Evolutionary conservation across 2,888 invertebrate genomes (phyloP), one percentile per base, ranked within the genome.

Genomic region (Amphimallon solstitiale): DNA sequence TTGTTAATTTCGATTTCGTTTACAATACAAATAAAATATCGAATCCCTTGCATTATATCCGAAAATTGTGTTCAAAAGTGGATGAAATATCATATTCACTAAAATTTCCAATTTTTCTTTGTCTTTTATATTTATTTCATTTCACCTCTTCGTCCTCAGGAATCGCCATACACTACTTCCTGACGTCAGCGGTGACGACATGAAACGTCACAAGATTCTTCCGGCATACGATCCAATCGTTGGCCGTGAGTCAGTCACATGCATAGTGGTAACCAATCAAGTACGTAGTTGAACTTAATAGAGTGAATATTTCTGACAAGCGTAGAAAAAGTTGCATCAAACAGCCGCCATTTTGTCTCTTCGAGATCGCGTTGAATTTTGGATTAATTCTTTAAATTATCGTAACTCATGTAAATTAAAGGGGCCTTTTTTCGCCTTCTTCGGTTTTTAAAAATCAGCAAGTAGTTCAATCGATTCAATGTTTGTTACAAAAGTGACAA

Each of bases 301-400:
- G 82, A 83, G 84, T 84, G 84, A 85, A 85, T 85, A 87, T 86
- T 90, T 91, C 90, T 93, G 93, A 93, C 93, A 93, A 93, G 93
- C 92, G 92, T 92, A 92, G 90, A 92, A 93, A 92, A 93, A 93
- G 90, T 93, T 92, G 92, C 92, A 92, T 92, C 92, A 92, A 67
- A 92, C 91, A 92, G 92, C 93, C 92, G 93, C 94, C 94, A 94
- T 94, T 90, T 94, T 94, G 92, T 89, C 89, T 89, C 89, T 89
- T 87, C 87, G 87, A 87, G 89, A 88, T 88, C 89, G 87, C 87
- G 88, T 87, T 86, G 88, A 88, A 89, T 88, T 90, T 89, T 87
- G 87, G 87, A 87, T 86, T 87, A 88, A 88, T 87, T 87, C 86
- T 86, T 86, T 85, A 87, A 88, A 88, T 87, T 87, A 86, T 86